These are phyloP conservation scores for Piprites chloris DNA, from an alignment of 2,113 vertebrate genomes.

Conservation along the genomic window DNA sequence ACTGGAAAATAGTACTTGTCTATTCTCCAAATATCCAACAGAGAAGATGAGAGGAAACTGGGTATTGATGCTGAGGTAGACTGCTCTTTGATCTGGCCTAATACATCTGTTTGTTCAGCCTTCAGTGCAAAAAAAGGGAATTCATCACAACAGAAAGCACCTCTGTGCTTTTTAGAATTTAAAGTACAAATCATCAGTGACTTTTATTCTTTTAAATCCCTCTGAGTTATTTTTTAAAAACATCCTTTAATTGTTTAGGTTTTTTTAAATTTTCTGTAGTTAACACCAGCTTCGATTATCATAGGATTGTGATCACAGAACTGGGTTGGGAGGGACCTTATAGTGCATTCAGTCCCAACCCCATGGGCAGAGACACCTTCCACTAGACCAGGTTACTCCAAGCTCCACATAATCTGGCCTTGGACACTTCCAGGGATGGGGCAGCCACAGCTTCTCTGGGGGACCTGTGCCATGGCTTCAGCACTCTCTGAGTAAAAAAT, in stretches of 20 bases:
- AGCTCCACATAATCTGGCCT: accelerated
- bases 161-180: not conserved
- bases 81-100: not conserved
- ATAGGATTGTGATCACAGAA: too few species aligned
- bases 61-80: not conserved
- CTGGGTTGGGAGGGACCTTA: not conserved
- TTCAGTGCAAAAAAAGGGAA: not conserved
- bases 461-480: not conserved
- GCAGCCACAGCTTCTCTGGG: not conserved
- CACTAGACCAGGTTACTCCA: not conserved
- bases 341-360: accelerated
- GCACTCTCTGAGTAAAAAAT: not conserved
- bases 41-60: not conserved
- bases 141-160: accelerated
- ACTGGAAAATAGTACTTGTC: not conserved
- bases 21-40: not conserved
- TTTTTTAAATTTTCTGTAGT: not conserved
- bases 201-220: not conserved
- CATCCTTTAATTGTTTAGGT: not conserved
- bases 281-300: not conserved
- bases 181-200: not conserved
- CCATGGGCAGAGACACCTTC: not conserved
- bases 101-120: not conserved
- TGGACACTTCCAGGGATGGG: not conserved
- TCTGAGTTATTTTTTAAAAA: not conserved